These are phyloP conservation scores for Cottus gobio DNA, from an alignment of 2,113 vertebrate species.

Conservation along the genomic window DNA sequence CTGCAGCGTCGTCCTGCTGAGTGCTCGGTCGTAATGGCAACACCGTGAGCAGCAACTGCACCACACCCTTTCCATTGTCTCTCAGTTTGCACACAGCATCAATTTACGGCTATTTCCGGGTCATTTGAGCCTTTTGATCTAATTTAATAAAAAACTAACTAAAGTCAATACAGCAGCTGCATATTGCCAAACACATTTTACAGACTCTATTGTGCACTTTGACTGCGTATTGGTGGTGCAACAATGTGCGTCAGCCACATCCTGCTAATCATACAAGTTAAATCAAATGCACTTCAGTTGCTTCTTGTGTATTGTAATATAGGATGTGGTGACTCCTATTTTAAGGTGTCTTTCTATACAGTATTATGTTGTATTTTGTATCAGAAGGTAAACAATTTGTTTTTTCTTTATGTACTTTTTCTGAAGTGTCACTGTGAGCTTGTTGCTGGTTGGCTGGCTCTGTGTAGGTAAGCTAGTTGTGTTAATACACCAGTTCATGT, in stretches of 20 bases:
- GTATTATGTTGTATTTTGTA: slow-evolving; percentile 73
- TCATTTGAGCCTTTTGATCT: neutral
- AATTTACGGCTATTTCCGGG: neutral
- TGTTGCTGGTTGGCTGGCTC: slow-evolving; percentile 80
- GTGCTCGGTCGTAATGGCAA: slow-evolving; percentile 23
- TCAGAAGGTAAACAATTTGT: slow-evolving; percentile 46
- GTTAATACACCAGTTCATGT: slow-evolving; percentile 49
- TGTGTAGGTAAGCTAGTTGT: slow-evolving; percentile 57
- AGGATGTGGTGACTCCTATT: slow-evolving; percentile 32
- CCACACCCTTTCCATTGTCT: neutral
- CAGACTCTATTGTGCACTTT: slow-evolving; percentile 30
- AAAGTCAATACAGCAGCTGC: slow-evolving; percentile 9
- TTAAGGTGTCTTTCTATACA: slow-evolving; percentile 48
- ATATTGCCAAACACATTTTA: neutral
- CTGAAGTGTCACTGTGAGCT: slow-evolving; percentile 62
- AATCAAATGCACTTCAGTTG: slow-evolving; percentile 61
- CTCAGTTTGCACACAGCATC: slow-evolving; percentile 1
- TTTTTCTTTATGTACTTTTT: slow-evolving; percentile 38
- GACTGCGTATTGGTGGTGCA: slow-evolving; percentile 35
- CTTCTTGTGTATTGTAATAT: slow-evolving; percentile 39
- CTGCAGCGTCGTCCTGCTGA: slow-evolving; percentile 29
- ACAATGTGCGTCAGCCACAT: slow-evolving; percentile 23
- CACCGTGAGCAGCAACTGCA: neutral
- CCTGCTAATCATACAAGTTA: slow-evolving; percentile 39
- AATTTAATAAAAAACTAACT: neutral